Percentiles rank a stretch among this genome's conserved stretches.
Conservation (phyloP, 1,140 invertebrate species). For the Drosophila murphyi region DNA sequence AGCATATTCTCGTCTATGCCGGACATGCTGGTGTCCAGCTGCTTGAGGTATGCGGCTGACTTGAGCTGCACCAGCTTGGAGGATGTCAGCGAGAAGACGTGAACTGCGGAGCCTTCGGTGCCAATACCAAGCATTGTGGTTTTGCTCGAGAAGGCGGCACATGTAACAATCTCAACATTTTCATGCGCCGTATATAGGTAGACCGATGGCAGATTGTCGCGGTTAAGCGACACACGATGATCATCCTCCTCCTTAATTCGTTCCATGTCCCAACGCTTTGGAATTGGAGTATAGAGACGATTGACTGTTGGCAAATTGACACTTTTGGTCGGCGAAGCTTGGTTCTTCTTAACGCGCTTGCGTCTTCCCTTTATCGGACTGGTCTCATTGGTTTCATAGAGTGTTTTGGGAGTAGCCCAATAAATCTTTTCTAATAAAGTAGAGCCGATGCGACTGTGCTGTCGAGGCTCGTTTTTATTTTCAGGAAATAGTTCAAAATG, state of each 20-base stretch:
- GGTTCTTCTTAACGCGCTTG: conserved; percentile 27
- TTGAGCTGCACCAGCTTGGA: conserved; percentile 51
- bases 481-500: conserved; percentile 31
- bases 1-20: conserved; percentile 46
- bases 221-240: conserved; percentile 30
- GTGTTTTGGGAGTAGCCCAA: conserved; percentile 10
- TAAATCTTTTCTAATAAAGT: conserved; percentile 14
- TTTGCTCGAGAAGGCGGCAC: conserved; percentile 51
- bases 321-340: conserved; percentile 12
- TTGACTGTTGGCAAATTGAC: conserved; percentile 24
- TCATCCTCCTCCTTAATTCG: conserved; percentile 46
- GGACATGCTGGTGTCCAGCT: conserved; percentile 25
- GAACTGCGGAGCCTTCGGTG: conserved; percentile 27
- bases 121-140: conserved; percentile 48
- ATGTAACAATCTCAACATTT: conserved; percentile 39
- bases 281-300: conserved; percentile 31
- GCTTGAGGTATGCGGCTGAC: conserved; percentile 22
- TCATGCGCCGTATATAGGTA: conserved; percentile 41
- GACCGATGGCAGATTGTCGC: conserved; percentile 40
- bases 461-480: background rate
- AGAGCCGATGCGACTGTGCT: conserved; percentile 11
- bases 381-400: conserved; percentile 18
- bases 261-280: conserved; percentile 42
- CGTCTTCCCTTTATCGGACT: background rate
- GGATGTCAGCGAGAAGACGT: conserved; percentile 50